Evolutionary conservation across 2,888 invertebrate genomes (phyloP).

Genomic region (Acronicta aceris): DNA sequence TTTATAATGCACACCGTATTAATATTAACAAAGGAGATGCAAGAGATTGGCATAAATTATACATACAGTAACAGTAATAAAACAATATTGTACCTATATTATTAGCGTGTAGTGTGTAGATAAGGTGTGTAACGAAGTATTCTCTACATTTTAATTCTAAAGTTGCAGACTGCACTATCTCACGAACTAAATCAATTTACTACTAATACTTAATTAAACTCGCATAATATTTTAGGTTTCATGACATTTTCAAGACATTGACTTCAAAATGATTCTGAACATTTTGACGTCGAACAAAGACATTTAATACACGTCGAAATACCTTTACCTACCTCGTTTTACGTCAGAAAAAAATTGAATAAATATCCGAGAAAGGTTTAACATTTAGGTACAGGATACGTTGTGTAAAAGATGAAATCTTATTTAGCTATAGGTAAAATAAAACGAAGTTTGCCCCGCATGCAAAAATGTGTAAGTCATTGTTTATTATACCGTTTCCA

Average conservation of each 20-base stretch:
- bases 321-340: too few relatives aligned
- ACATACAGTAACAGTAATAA: constrained; percentile 34
- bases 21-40: constrained; percentile 42
- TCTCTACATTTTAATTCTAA: constrained; percentile 14
- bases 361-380: too few relatives aligned
- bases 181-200: constrained; percentile 53
- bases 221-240: constrained; percentile 15
- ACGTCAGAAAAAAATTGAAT: too few relatives aligned
- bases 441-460: constrained; percentile 2
- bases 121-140: constrained; percentile 39
- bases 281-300: too few relatives aligned
- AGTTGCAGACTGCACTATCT: constrained; percentile 51
- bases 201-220: constrained; percentile 16
- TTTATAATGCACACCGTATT: constrained; percentile 41
- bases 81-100: constrained; percentile 41
- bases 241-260: constrained; percentile 16
- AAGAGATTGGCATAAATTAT: constrained; percentile 50
- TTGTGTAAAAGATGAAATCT: too few relatives aligned
- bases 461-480: constrained; percentile 51
- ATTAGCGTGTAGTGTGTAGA: constrained; percentile 52
- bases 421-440: too few relatives aligned
- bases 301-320: too few relatives aligned
- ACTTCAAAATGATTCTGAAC: not conserved
- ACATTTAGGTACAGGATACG: too few relatives aligned
- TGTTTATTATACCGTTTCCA: constrained; percentile 51